phyloP scores from a whole-genome alignment of 2,797 vertebrate genomes.

The Alectoris magna region DNA sequence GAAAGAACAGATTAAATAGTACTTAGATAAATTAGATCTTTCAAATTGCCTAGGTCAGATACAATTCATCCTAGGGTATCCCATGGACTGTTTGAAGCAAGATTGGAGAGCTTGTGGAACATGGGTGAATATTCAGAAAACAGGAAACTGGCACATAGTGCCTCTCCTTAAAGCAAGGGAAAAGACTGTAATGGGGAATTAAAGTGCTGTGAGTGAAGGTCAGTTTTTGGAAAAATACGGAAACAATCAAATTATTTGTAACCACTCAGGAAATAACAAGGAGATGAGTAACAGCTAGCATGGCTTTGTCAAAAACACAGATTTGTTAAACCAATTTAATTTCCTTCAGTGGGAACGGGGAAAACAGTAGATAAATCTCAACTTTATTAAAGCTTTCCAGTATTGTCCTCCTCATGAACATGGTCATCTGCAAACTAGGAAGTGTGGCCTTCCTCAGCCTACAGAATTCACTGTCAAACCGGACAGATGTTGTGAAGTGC shows the following conservation, averaged over 20 bases:
- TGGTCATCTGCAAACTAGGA: background rate
- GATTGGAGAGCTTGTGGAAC: background rate
- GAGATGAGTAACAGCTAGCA: slow-evolving; percentile 70
- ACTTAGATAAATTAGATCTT: slow-evolving; percentile 38
- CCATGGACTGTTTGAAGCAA: background rate
- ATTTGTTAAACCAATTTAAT: slow-evolving; percentile 72
- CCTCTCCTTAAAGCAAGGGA: background rate
- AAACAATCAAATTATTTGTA: slow-evolving; percentile 72
- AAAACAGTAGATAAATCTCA: slow-evolving; percentile 52
- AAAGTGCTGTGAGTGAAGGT: slow-evolving; percentile 53
- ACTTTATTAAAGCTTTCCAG: slow-evolving; percentile 56
- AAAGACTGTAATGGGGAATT: slow-evolving; percentile 36
- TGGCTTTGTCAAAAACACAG: slow-evolving; percentile 63
- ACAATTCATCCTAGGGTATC: background rate
- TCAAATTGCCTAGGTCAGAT: slow-evolving; percentile 13
- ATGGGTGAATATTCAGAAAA: background rate
- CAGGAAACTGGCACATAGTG: background rate
- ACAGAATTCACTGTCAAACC: slow-evolving; percentile 28
- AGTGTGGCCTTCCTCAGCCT: background rate
- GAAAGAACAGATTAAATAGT: slow-evolving; percentile 41
- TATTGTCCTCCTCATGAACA: background rate
- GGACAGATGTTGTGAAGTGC: background rate
- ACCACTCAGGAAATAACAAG: slow-evolving; percentile 73
- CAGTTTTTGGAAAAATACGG: slow-evolving; percentile 64
- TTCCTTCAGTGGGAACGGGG: slow-evolving; percentile 52